Percentiles rank a stretch among this genome's conserved stretches.
phyloP scores from a whole-genome alignment of 2,797 vertebrate species.

The Myoxocephalus aenaeus region DNA sequence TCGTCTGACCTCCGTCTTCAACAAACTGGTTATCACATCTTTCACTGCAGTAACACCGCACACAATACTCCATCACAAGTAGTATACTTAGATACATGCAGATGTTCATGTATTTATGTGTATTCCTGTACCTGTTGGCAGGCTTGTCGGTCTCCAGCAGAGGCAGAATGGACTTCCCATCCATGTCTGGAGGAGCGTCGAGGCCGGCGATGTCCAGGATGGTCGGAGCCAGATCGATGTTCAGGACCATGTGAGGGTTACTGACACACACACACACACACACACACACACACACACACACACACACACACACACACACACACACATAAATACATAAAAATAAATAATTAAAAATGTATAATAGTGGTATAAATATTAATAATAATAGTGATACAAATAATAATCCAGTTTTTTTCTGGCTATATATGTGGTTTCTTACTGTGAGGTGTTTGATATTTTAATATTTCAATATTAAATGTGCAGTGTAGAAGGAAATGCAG shows the following conservation, averaged over 20 bases:
- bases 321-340: conserved; percentile 3
- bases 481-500: neutral
- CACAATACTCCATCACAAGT: too few relatives aligned
- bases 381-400: neutral
- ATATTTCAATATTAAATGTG: neutral
- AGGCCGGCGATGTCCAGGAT: conserved; percentile 96
- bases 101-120: conserved; percentile 1
- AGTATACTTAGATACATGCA: too few relatives aligned
- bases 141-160: conserved; percentile 91
- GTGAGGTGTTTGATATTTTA: conserved; percentile 2
- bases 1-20: too few relatives aligned
- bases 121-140: conserved; percentile 86
- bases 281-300: conserved; percentile 40
- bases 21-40: too few relatives aligned
- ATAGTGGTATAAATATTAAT: neutral
- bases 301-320: conserved; percentile 43
- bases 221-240: conserved; percentile 96
- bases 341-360: neutral
- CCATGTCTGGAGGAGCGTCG: conserved; percentile 95
- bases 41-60: too few relatives aligned
- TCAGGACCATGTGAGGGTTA: conserved; percentile 95
- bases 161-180: conserved; percentile 93
- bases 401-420: neutral
- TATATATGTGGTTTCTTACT: neutral
- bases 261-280: conserved; percentile 74